Evolutionary conservation across 1,140 invertebrate species (phyloP).

Genomic region (Holotrichia oblita): DNA sequence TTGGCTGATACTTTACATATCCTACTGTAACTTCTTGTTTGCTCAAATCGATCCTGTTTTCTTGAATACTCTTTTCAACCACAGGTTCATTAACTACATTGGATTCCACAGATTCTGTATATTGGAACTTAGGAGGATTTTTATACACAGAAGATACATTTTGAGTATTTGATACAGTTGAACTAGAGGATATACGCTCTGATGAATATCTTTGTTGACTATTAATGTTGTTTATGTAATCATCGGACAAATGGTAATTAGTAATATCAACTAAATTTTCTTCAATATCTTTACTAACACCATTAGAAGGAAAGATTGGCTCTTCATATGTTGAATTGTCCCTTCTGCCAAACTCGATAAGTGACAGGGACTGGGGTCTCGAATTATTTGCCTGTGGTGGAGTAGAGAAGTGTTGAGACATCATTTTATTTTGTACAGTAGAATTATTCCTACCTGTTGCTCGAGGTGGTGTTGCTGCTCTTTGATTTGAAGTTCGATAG

Average conservation of each 20-base stretch:
- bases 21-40: background rate
- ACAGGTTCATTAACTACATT: background rate
- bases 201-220: background rate
- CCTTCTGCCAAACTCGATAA: background rate
- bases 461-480: background rate
- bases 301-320: background rate
- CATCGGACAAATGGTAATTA: background rate
- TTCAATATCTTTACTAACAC: background rate
- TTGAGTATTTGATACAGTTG: background rate
- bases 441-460: background rate
- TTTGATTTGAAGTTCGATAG: constrained; percentile 23
- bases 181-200: background rate
- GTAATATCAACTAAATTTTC: background rate
- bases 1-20: background rate
- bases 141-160: background rate
- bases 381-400: constrained; percentile 12
- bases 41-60: too few relatives aligned
- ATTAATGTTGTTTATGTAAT: background rate
- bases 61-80: background rate
- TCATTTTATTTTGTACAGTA: constrained; percentile 1
- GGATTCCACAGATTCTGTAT: background rate
- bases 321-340: background rate
- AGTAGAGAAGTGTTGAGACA: background rate
- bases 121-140: background rate
- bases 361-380: background rate